These are phyloP conservation scores for Darevskia nairensis DNA, from an alignment of 2,797 vertebrate species.

Conservation along the genomic window DNA sequence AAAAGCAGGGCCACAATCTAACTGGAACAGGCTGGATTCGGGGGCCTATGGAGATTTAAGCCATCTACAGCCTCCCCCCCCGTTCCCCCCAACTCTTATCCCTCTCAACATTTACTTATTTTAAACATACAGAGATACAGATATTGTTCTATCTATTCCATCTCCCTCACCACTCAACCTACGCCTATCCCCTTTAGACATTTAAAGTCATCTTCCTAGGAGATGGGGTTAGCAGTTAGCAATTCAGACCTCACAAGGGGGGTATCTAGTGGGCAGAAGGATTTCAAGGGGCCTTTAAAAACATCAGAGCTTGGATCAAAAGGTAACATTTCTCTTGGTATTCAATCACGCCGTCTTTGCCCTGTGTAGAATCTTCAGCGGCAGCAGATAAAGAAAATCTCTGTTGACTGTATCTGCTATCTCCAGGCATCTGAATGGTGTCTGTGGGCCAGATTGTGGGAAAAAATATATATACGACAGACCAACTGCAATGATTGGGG, in stretches of 20 bases:
- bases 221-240: slow-evolving; percentile 81
- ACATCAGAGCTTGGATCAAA: slow-evolving; percentile 23
- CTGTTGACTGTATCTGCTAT: slow-evolving; percentile 23
- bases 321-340: slow-evolving; percentile 36
- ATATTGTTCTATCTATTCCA: slow-evolving; percentile 56
- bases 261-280: slow-evolving; percentile 81
- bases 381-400: slow-evolving; percentile 20
- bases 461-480: not conserved
- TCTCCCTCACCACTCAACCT: slow-evolving; percentile 77
- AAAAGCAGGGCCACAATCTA: slow-evolving; percentile 87
- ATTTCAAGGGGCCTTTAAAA: slow-evolving; percentile 61
- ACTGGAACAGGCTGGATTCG: slow-evolving; percentile 88
- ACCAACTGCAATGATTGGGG: not conserved
- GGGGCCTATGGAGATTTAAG: slow-evolving; percentile 87
- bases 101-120: slow-evolving; percentile 39
- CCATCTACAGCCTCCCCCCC: slow-evolving; percentile 61
- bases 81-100: slow-evolving; percentile 53
- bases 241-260: slow-evolving; percentile 80
- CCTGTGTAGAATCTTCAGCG: slow-evolving; percentile 25
- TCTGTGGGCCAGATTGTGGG: accelerated
- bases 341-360: slow-evolving; percentile 31
- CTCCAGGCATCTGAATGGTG: not conserved
- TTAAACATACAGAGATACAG: slow-evolving; percentile 29
- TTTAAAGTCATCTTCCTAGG: slow-evolving; percentile 78
- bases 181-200: slow-evolving; percentile 77